phyloP scores from a whole-genome alignment of 2,113 vertebrate genomes.

The Vicugna pacos region DNA sequence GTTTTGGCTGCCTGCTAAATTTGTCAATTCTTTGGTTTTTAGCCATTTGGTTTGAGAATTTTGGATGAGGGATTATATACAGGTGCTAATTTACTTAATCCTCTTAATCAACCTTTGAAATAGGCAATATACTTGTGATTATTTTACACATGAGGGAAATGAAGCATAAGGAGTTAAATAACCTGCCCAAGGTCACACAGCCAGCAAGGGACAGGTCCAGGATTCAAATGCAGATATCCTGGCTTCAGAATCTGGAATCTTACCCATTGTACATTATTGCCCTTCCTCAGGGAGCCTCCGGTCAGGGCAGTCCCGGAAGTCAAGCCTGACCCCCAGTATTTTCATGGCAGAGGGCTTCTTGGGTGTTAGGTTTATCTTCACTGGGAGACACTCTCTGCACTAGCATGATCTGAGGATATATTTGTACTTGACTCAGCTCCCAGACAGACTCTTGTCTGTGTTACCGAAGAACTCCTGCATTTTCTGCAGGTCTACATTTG shows the following conservation, averaged over 20 bases:
- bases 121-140: not conserved
- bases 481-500: not conserved
- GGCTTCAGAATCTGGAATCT: not conserved
- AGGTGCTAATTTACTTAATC: not conserved
- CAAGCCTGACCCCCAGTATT: not conserved
- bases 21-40: slow-evolving; percentile 20
- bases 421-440: not conserved
- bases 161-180: not conserved
- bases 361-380: not conserved
- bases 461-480: not conserved
- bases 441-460: not conserved
- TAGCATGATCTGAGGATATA: not conserved
- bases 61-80: not conserved
- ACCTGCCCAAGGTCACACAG: not conserved
- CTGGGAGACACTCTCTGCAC: not conserved
- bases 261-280: not conserved
- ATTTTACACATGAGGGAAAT: not conserved
- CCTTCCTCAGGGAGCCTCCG: not conserved
- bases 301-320: not conserved
- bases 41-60: not conserved
- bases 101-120: not conserved
- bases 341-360: not conserved
- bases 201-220: not conserved
- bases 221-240: not conserved
- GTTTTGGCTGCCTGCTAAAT: not conserved